Evolutionary conservation across 2,888 invertebrate species (phyloP).

Genomic region (Ypsolopha scabrella): DNA sequence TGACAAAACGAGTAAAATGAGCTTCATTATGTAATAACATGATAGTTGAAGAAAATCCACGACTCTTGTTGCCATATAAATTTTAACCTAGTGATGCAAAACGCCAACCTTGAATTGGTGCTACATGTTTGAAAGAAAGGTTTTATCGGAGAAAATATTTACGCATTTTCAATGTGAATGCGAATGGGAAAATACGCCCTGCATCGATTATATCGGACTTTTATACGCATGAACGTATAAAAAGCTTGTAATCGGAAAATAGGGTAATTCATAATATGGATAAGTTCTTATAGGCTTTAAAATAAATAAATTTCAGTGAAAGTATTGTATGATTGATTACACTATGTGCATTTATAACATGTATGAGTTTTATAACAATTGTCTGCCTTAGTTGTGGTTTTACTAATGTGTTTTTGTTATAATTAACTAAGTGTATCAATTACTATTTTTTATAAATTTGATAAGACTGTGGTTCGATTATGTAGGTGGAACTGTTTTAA

Average conservation of each 20-base stretch:
- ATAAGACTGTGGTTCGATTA: slow-evolving; percentile 2
- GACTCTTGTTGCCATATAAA: too few species aligned
- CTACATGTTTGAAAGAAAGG: too few species aligned
- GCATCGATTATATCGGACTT: slow-evolving; percentile 52
- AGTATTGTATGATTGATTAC: slow-evolving; percentile 24
- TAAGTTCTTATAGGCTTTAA: slow-evolving; percentile 53
- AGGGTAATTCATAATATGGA: slow-evolving; percentile 44
- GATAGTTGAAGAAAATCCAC: too few species aligned
- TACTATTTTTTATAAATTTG: slow-evolving; percentile 1
- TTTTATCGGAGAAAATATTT: too few species aligned
- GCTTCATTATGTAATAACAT: too few species aligned
- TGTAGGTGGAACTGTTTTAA: not conserved
- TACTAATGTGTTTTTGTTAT: not conserved
- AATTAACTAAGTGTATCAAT: not conserved
- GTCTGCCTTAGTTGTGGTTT: not conserved
- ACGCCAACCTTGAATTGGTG: too few species aligned
- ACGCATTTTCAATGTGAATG: not conserved
- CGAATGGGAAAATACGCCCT: slow-evolving; percentile 19
- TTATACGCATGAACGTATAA: slow-evolving; percentile 37
- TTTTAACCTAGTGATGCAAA: too few species aligned
- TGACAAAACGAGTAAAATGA: not conserved
- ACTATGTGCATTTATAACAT: slow-evolving; percentile 47
- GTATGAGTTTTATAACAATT: slow-evolving; percentile 15
- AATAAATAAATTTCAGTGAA: slow-evolving; percentile 33
- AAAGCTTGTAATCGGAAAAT: slow-evolving; percentile 56